Percentiles rank a stretch among this genome's conserved stretches.
These are phyloP conservation scores for Rhodeus uyekii DNA, from an alignment of 2,797 vertebrate species.

Conservation along the genomic window DNA sequence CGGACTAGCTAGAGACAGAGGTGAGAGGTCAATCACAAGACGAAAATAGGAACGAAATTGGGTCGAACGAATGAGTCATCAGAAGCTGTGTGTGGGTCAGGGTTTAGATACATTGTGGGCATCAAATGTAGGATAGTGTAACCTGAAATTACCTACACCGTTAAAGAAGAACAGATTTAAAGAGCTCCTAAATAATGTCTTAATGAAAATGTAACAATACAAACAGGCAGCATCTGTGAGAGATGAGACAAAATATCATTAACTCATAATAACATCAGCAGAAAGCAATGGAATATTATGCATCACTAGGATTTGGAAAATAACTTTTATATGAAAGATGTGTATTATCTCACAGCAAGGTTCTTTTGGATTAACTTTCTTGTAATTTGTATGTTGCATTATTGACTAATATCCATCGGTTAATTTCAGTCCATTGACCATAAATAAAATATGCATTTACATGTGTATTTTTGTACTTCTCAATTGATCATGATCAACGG, in stretches of 20 bases:
- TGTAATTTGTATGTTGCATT: neutral
- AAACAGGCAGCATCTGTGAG: neutral
- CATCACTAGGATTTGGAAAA: neutral
- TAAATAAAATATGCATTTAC: neutral
- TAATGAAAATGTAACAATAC: neutral
- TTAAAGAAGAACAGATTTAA: neutral
- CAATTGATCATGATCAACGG: neutral
- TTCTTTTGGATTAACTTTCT: neutral
- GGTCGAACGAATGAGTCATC: constrained; percentile 14
- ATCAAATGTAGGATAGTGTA: neutral
- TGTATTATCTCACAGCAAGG: neutral
- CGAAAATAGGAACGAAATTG: neutral
- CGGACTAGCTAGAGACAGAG: neutral
- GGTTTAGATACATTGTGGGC: neutral
- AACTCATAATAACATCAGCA: too few species aligned
- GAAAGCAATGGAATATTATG: neutral
- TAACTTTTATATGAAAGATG: neutral
- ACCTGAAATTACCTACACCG: neutral
- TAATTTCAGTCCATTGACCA: neutral
- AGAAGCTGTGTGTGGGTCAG: neutral
- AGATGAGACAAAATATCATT: neutral
- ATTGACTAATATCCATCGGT: neutral
- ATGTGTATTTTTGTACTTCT: neutral
- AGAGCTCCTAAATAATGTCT: neutral
- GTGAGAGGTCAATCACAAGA: constrained; percentile 3